Percentiles rank a stretch among this genome's conserved stretches.
Conservation (phyloP, 1,140 invertebrate genomes). For the Zaprionus lachaisei region DNA sequence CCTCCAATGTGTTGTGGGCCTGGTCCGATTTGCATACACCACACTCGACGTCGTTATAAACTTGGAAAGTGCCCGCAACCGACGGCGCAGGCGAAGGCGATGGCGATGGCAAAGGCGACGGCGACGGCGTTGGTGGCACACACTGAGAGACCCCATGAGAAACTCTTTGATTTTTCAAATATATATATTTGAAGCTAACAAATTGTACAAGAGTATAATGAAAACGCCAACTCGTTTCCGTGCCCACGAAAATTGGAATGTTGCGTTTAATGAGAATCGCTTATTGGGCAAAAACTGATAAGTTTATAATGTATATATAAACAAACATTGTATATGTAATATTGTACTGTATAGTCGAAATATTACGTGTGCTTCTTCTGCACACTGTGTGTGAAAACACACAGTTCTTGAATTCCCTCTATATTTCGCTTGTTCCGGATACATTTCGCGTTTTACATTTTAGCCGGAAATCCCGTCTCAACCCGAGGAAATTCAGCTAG, state of each 20-base stretch:
- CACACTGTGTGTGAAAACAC: neutral
- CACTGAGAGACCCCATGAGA: slow-evolving; percentile 33
- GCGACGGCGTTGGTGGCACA: slow-evolving; percentile 41
- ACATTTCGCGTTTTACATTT: neutral
- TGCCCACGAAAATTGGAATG: slow-evolving; percentile 9
- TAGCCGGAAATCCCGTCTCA: slow-evolving; percentile 3
- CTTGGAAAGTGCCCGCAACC: slow-evolving; percentile 44
- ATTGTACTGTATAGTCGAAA: neutral
- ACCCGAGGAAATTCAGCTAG: neutral
- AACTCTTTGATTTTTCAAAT: slow-evolving; percentile 58
- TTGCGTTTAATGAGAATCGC: neutral
- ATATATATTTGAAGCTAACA: slow-evolving; percentile 38
- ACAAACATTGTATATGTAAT: neutral
- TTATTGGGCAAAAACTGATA: neutral
- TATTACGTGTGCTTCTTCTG: neutral
- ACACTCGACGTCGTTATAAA: slow-evolving; percentile 2
- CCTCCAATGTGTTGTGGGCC: slow-evolving; percentile 41
- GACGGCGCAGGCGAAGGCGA: slow-evolving; percentile 38
- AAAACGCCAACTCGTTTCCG: slow-evolving; percentile 74
- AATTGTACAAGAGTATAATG: slow-evolving; percentile 19
- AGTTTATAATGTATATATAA: neutral
- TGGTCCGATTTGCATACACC: slow-evolving; percentile 43
- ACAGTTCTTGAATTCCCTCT: neutral
- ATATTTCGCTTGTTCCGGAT: neutral
- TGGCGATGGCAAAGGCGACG: slow-evolving; percentile 17